A percentile compares a stretch with the other conserved stretches of the same genome.
These are phyloP conservation scores for Leuctra nigra DNA, from an alignment of 2,888 invertebrate species.

Conservation along the genomic window DNA sequence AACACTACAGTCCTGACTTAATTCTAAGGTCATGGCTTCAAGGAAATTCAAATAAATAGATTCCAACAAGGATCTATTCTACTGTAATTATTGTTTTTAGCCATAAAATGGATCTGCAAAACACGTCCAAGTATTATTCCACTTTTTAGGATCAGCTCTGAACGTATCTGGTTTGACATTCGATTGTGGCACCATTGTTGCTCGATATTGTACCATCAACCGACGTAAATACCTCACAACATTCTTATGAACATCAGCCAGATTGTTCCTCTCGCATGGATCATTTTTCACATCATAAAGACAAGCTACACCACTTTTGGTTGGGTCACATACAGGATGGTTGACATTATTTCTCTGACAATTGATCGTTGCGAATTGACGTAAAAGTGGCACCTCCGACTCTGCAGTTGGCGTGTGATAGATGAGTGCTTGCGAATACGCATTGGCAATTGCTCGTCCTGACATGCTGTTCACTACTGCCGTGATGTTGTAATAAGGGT, in stretches of 20 bases:
- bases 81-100: neutral
- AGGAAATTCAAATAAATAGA: too few relatives aligned
- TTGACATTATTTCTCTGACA: slow-evolving; percentile 32
- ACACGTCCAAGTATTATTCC: slow-evolving; percentile 65
- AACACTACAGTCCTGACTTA: too few relatives aligned
- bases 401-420: slow-evolving; percentile 32
- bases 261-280: slow-evolving; percentile 71
- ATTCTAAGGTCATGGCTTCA: too few relatives aligned
- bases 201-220: slow-evolving; percentile 45
- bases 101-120: slow-evolving; percentile 42
- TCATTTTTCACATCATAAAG: slow-evolving; percentile 70
- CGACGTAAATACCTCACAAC: slow-evolving; percentile 46
- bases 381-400: slow-evolving; percentile 38
- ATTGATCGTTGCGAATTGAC: slow-evolving; percentile 40
- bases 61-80: too few relatives aligned
- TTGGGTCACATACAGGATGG: slow-evolving; percentile 19
- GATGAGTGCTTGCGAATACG: slow-evolving; percentile 34
- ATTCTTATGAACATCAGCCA: slow-evolving; percentile 41
- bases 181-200: slow-evolving; percentile 48
- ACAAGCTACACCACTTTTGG: slow-evolving; percentile 38
- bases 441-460: slow-evolving; percentile 37
- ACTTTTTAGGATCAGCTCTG: slow-evolving; percentile 59
- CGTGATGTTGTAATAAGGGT: slow-evolving; percentile 40
- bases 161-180: slow-evolving; percentile 48
- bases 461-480: slow-evolving; percentile 41